These are phyloP conservation scores for Rambutsinella grinnellia DNA, from an alignment of 2,888 invertebrate species.

Conservation along the genomic window DNA sequence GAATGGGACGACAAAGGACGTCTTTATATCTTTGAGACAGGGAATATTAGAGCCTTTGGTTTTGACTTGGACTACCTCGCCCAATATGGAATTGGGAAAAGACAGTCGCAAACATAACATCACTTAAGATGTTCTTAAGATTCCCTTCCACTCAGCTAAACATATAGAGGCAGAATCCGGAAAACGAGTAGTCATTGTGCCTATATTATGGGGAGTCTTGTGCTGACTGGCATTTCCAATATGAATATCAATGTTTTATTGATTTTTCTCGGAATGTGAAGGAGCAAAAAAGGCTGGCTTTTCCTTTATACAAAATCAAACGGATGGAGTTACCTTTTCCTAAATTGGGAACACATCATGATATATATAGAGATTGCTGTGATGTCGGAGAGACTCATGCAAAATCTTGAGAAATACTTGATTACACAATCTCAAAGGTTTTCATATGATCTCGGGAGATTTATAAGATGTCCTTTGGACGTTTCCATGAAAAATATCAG, in stretches of 20 bases:
- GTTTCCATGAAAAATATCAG: too few relatives aligned
- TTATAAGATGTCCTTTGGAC: too few relatives aligned
- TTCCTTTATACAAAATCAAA: background rate
- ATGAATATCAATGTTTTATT: constrained; percentile 53
- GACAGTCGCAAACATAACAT: constrained; percentile 33
- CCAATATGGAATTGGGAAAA: too few relatives aligned
- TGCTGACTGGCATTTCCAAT: constrained; percentile 48
- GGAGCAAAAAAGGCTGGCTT: background rate
- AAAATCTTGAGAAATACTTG: too few relatives aligned
- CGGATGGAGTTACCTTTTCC: background rate
- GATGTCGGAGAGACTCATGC: too few relatives aligned
- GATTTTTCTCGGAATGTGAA: constrained; percentile 40
- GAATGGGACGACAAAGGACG: background rate
- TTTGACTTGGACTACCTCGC: too few relatives aligned
- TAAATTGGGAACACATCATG: too few relatives aligned
- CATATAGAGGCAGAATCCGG: constrained; percentile 7
- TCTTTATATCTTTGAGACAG: too few relatives aligned
- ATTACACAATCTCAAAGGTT: too few relatives aligned
- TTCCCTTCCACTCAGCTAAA: constrained; percentile 11
- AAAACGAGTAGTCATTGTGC: background rate
- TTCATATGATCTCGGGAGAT: too few relatives aligned
- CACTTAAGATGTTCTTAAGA: constrained; percentile 44
- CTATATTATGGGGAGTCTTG: background rate
- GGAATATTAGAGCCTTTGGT: too few relatives aligned
- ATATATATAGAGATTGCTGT: too few relatives aligned